A percentile compares a stretch with the other conserved stretches of the same genome.
These are phyloP conservation scores for Pomatostomus ruficeps DNA, from an alignment of 2,113 vertebrate species.

Conservation along the genomic window DNA sequence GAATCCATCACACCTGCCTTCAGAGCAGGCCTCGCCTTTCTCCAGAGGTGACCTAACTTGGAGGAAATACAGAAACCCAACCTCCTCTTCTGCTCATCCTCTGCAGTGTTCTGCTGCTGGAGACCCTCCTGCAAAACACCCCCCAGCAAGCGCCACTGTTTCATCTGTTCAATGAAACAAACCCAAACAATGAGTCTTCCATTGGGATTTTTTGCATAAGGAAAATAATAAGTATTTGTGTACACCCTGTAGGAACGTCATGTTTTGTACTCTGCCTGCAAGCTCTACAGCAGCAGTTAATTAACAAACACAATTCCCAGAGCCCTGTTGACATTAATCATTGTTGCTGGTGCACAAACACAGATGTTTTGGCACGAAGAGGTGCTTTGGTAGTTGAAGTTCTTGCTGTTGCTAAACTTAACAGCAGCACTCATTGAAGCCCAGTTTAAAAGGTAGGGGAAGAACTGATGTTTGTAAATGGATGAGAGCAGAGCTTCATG, in stretches of 20 bases:
- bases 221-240: conserved; percentile 60
- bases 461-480: neutral
- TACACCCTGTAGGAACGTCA: conserved; percentile 45
- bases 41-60: neutral
- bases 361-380: conserved; percentile 64
- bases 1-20: conserved; percentile 17
- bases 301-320: conserved; percentile 68
- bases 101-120: neutral
- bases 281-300: conserved; percentile 66
- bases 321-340: conserved; percentile 68
- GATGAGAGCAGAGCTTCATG: neutral
- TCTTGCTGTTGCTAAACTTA: conserved; percentile 36
- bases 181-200: conserved; percentile 28
- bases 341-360: conserved; percentile 62
- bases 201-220: conserved; percentile 24
- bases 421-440: neutral
- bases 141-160: neutral
- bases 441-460: neutral
- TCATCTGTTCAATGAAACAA: neutral
- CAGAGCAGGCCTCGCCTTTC: neutral
- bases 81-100: neutral
- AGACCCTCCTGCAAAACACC: neutral
- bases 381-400: conserved; percentile 50
- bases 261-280: conserved; percentile 60
- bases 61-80: neutral